These are phyloP conservation scores for Taxidea taxus DNA, from an alignment of 2,113 vertebrate genomes.

Conservation along the genomic window DNA sequence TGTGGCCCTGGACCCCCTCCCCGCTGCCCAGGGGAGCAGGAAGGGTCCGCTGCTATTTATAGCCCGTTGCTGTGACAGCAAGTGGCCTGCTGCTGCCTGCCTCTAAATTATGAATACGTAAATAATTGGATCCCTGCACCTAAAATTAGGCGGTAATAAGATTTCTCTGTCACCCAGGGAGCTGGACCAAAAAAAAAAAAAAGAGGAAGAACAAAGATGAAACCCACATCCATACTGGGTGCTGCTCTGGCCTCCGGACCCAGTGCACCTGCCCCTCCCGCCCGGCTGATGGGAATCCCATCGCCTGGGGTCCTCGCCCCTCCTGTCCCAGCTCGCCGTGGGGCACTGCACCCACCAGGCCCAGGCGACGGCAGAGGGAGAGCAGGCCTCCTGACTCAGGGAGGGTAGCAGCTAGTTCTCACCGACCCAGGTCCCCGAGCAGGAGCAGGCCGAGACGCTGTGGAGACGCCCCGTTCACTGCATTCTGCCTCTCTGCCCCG, in stretches of 20 bases:
- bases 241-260: fast-evolving
- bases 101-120: neutral
- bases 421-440: too few relatives aligned
- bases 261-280: too few relatives aligned
- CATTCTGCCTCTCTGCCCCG: neutral
- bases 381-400: neutral
- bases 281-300: too few relatives aligned
- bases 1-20: neutral
- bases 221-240: neutral
- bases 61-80: neutral
- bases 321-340: fast-evolving
- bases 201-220: neutral
- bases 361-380: fast-evolving
- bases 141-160: neutral
- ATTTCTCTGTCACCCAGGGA: neutral
- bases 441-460: fast-evolving
- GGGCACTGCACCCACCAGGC: fast-evolving
- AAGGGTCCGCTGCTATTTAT: too few relatives aligned
- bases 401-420: neutral
- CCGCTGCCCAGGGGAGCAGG: fast-evolving
- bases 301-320: fast-evolving
- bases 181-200: neutral
- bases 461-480: fast-evolving
- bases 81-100: neutral
- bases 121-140: neutral